Conservation (phyloP, 2,888 invertebrate genomes). For the Amblyjoppa fuscipennis region DNA sequence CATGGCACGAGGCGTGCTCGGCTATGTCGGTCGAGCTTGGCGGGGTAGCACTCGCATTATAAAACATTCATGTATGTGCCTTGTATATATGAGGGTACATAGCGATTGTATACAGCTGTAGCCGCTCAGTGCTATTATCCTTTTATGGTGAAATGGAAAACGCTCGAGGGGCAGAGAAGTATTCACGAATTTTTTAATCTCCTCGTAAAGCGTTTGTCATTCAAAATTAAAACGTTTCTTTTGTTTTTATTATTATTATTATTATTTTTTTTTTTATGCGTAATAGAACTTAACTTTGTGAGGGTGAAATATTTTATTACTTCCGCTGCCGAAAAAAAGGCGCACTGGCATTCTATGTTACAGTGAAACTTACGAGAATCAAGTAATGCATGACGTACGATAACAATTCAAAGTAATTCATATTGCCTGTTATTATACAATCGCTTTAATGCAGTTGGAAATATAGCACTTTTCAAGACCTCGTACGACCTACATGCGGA, state of each 20-base stretch:
- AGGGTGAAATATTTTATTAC: conserved; percentile 9
- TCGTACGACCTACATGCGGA: not conserved
- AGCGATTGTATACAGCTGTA: conserved; percentile 49
- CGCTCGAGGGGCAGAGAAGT: conserved; percentile 52
- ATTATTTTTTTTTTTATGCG: conserved; percentile 45
- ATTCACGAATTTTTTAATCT: conserved; percentile 66
- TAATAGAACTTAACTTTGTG: not conserved
- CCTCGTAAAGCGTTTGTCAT: conserved; percentile 64
- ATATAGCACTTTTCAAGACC: not conserved
- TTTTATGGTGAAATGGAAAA: conserved; percentile 61
- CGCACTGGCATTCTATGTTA: not conserved
- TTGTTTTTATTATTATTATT: conserved; percentile 44
- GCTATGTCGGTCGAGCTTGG: conserved; percentile 22
- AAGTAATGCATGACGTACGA: not conserved
- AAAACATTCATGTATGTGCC: conserved; percentile 40
- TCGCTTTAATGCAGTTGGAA: not conserved
- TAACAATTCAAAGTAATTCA: not conserved
- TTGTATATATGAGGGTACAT: conserved; percentile 16
- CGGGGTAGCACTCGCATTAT: conserved; percentile 27
- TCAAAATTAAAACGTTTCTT: conserved; percentile 65
- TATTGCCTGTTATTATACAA: not conserved
- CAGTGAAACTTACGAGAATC: not conserved
- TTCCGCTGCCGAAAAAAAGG: not conserved
- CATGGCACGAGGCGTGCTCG: conserved; percentile 45
- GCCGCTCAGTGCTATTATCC: conserved; percentile 60